Percentiles rank a stretch among this genome's conserved stretches.
These are phyloP conservation scores for Bugulina stolonifera DNA, from an alignment of 2,888 invertebrate species.

Conservation along the genomic window DNA sequence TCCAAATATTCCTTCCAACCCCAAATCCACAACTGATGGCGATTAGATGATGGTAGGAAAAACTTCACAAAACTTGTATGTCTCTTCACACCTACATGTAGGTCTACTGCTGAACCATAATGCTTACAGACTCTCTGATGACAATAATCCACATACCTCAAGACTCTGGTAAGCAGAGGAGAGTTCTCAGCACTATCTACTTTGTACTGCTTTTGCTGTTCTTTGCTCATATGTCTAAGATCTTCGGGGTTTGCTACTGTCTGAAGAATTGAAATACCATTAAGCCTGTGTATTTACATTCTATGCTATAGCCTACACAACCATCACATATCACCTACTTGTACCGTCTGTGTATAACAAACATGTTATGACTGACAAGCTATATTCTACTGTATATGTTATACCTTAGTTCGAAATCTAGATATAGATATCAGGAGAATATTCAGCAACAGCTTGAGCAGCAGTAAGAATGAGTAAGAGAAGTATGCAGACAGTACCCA, in stretches of 20 bases:
- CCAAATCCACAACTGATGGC: too few relatives aligned
- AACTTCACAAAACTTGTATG: too few relatives aligned
- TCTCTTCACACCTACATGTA: too few relatives aligned
- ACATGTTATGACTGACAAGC: too few relatives aligned
- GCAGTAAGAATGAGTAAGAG: neutral
- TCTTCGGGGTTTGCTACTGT: neutral
- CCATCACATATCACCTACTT: too few relatives aligned
- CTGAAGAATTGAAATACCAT: neutral
- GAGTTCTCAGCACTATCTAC: neutral
- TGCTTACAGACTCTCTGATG: neutral
- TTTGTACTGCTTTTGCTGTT: neutral
- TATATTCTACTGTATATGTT: too few relatives aligned
- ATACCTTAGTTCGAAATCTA: slow-evolving; percentile 10
- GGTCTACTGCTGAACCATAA: too few relatives aligned
- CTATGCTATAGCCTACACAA: too few relatives aligned
- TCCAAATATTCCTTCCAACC: too few relatives aligned
- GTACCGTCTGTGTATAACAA: too few relatives aligned
- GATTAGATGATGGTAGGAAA: too few relatives aligned
- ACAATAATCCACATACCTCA: neutral
- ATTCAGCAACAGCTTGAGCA: slow-evolving; percentile 5
- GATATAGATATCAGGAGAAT: neutral
- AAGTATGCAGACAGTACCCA: slow-evolving; percentile 5
- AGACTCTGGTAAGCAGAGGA: neutral
- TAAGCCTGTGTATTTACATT: too few relatives aligned
- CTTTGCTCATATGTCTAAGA: neutral